These are phyloP conservation scores for Garrulus glandarius DNA, from an alignment of 2,797 vertebrate species.

Conservation along the genomic window DNA sequence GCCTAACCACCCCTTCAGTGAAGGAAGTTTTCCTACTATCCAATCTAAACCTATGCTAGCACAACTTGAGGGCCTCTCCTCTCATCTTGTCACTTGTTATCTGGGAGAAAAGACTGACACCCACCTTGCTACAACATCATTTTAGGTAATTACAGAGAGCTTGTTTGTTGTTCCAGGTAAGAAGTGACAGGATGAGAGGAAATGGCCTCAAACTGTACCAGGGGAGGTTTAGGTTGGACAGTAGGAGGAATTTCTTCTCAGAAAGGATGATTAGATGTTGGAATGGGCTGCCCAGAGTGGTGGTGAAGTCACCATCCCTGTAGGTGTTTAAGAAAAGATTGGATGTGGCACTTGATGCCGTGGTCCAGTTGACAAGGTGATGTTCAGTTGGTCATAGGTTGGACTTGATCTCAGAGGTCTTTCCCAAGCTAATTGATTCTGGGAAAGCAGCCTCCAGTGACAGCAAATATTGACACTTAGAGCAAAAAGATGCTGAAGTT, in stretches of 20 bases:
- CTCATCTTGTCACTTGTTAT: not conserved
- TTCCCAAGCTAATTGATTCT: not conserved
- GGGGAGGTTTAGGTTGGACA: not conserved
- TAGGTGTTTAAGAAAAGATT: not conserved
- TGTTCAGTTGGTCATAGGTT: not conserved
- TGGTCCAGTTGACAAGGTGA: not conserved
- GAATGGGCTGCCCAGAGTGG: not conserved
- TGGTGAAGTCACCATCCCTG: not conserved
- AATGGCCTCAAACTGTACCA: not conserved
- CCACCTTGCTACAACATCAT: not conserved
- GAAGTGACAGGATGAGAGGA: not conserved
- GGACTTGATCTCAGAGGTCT: not conserved
- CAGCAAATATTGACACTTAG: not conserved
- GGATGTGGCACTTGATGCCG: not conserved
- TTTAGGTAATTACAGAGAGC: not conserved
- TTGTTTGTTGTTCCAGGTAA: not conserved
- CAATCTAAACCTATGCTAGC: not conserved
- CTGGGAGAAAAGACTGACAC: not conserved
- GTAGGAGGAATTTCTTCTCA: not conserved
- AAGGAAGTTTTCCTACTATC: not conserved
- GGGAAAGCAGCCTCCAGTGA: not conserved
- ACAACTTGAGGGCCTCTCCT: not conserved
- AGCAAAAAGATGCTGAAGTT: not conserved
- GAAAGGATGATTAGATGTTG: not conserved
- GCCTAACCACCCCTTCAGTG: not conserved